Evolutionary conservation across 1,140 invertebrate species (phyloP).

Genomic region (Charaxes varanes): DNA sequence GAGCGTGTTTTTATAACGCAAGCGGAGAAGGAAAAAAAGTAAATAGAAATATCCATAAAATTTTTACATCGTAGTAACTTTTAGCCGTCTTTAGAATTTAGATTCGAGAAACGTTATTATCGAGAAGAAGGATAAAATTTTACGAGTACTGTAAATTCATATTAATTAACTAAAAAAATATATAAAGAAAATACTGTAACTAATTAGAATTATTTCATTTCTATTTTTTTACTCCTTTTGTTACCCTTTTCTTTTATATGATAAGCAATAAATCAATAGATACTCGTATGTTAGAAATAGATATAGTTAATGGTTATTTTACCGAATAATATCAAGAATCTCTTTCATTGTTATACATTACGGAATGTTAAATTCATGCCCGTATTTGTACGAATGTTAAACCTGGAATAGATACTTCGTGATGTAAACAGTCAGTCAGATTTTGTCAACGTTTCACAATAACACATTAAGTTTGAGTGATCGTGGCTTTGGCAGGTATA

Average conservation of each 20-base stretch:
- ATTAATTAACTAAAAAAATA: no score
- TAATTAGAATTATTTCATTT: slow-evolving; percentile 26
- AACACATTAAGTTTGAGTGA: no score
- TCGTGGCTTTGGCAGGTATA: no score
- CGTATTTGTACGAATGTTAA: no score
- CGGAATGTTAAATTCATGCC: slow-evolving; percentile 41
- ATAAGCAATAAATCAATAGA: slow-evolving; percentile 16
- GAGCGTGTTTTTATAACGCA: no score
- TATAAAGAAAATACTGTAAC: slow-evolving; percentile 22
- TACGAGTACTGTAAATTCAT: slow-evolving; percentile 35
- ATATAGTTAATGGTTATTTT: slow-evolving; percentile 12
- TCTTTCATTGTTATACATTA: slow-evolving; percentile 31
- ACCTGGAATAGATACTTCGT: no score
- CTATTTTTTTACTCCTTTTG: slow-evolving; percentile 35
- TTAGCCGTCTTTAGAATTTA: slow-evolving; percentile 70
- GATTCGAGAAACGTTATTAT: slow-evolving; percentile 59
- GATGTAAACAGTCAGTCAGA: no score
- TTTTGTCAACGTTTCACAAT: no score
- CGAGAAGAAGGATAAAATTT: slow-evolving; percentile 48
- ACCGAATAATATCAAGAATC: slow-evolving; percentile 11
- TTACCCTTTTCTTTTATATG: slow-evolving; percentile 13
- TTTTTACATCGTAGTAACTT: slow-evolving; percentile 65
- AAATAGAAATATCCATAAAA: slow-evolving; percentile 43
- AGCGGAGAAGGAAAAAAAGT: slow-evolving; percentile 65
- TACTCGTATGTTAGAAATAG: slow-evolving; percentile 9